Evolutionary conservation across 2,797 vertebrate genomes (phyloP).

Genomic region (Takifugu rubripes): DNA sequence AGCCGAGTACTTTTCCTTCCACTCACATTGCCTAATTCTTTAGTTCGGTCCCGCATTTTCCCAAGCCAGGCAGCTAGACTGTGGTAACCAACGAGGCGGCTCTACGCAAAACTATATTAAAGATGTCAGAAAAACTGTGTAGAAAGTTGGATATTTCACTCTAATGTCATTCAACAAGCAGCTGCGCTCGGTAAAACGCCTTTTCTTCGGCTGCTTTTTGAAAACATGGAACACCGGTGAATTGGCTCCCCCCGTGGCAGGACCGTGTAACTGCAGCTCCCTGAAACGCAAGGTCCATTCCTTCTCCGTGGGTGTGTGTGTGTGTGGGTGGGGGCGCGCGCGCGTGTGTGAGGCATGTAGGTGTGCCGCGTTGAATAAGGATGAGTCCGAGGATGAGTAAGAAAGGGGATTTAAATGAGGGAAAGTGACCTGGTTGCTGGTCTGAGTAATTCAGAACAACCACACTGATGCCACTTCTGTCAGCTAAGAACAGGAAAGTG

Average conservation of each 20-base stretch:
- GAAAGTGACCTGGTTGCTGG: too few relatives aligned
- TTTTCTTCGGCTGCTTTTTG: conserved; percentile 6
- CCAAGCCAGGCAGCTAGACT: background rate
- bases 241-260: background rate
- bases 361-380: too few relatives aligned
- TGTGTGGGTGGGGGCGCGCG: too few relatives aligned
- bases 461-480: too few relatives aligned
- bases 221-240: background rate
- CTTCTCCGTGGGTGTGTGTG: too few relatives aligned
- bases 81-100: background rate
- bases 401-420: too few relatives aligned
- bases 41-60: conserved; percentile 78
- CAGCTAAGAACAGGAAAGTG: too few relatives aligned
- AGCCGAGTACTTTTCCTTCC: conserved; percentile 21
- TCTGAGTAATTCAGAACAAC: too few relatives aligned
- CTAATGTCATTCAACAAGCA: conserved; percentile 60
- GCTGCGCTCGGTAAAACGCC: background rate
- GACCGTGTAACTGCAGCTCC: background rate
- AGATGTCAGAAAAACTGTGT: background rate
- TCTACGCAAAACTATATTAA: background rate
- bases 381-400: too few relatives aligned
- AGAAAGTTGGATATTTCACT: conserved; percentile 13
- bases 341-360: too few relatives aligned
- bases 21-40: conserved; percentile 79
- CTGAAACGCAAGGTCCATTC: too few relatives aligned